Conservation (phyloP, 2,888 invertebrate species). For the Acrobasis consociella region DNA sequence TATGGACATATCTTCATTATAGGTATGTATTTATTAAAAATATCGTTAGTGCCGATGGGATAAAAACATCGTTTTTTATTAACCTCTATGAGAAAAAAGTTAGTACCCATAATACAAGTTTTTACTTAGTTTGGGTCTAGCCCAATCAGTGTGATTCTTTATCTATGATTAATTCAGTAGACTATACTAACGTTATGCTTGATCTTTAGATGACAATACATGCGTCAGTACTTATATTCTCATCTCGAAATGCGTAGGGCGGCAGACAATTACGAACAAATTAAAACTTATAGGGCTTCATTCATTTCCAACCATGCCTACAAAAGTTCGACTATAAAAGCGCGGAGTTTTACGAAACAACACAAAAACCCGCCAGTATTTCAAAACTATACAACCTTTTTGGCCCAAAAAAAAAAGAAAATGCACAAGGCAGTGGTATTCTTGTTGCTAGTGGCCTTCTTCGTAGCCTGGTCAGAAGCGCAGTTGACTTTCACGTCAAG, state of each 20-base stretch:
- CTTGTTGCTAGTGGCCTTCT: slow-evolving; percentile 52
- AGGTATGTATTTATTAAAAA: no score
- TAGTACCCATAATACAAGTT: no score
- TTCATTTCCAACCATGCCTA: slow-evolving; percentile 37
- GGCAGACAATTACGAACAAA: slow-evolving; percentile 32
- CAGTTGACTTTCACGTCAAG: slow-evolving; percentile 83
- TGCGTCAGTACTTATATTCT: no score
- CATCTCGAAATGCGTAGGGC: neutral
- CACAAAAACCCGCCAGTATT: slow-evolving; percentile 11
- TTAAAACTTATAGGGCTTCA: slow-evolving; percentile 48
- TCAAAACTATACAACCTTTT: neutral
- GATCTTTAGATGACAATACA: no score
- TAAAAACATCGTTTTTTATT: no score
- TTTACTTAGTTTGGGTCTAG: no score
- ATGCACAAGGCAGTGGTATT: slow-evolving; percentile 55
- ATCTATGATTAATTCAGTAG: no score
- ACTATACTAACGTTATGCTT: no score
- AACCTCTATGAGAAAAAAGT: no score
- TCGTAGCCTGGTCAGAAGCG: slow-evolving; percentile 46
- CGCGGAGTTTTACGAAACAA: neutral
- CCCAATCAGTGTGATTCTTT: no score
- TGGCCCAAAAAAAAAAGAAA: slow-evolving; percentile 29
- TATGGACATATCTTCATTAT: no score
- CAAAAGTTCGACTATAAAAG: slow-evolving; percentile 39
- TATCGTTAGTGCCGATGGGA: no score